Evolutionary conservation across 2,888 invertebrate genomes (phyloP), one percentile per base, ranked within the genome.

Genomic region (Bedellia somnulentella): DNA sequence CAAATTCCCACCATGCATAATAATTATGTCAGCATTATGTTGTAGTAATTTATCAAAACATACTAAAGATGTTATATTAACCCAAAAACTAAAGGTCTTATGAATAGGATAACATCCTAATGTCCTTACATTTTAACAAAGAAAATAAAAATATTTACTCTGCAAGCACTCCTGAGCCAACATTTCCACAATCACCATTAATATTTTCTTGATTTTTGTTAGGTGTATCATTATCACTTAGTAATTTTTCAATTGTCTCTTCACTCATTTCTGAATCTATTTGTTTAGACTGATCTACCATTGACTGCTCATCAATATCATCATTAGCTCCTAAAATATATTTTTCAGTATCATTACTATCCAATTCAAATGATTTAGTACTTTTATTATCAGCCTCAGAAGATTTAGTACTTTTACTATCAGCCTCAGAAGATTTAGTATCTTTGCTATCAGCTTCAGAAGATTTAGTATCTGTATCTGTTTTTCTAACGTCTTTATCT

Each of bases 191-290:
- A 8, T 10, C 14, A 26, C 4, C 5, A 8, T 25, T 31, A 24
- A 15, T 11, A 16, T 18, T 23, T 10, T 31, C 23, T 15, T 30
- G 27, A 27, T n/a, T n/a, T n/a, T n/a, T n/a, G n/a, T n/a, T n/a
- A n/a, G n/a, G n/a, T n/a, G n/a, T n/a, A n/a, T 39, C 38, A 34
- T 43, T 49, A 35, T 60, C 59, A 36, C 59, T 57, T 30, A 68
- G 43, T 30, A 67, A 47, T 34, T 45, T 54, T 35, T 68, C 58
- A 36, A 66, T 66, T 46, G 59, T 46, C 37, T 68, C 62, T 21
- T 63, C 62, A 41, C 56, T 62, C 45, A 61, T 59, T 39, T 67
- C 68, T 27, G 49, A 25, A 15, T 30, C 33, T 18, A 23, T 16
- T 27, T 13, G 18, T 8, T 10, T 25, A 12, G 29, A 8, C 16